phyloP scores from a whole-genome alignment of 2,113 vertebrate genomes.

The Actinemys pallida region DNA sequence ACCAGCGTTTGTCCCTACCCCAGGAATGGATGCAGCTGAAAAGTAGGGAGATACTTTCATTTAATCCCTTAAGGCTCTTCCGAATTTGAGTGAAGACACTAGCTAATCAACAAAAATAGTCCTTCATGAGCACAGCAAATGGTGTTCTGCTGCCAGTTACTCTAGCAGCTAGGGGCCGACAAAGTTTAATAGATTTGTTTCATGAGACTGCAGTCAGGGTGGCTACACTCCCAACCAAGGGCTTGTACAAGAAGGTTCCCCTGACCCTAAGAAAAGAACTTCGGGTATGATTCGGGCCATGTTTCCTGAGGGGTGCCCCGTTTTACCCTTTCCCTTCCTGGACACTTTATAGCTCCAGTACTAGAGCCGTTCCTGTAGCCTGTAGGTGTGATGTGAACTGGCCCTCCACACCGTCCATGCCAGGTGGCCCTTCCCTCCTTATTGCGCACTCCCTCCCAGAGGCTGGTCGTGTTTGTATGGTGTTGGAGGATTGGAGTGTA shows the following conservation, averaged over 20 bases:
- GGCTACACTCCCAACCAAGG: background rate
- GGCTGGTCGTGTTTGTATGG: background rate
- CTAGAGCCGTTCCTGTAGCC: background rate
- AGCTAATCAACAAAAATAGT: background rate
- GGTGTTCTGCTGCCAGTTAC: background rate
- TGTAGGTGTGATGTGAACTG: background rate
- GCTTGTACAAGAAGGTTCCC: background rate
- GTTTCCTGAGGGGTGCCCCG: background rate
- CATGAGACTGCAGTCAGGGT: background rate
- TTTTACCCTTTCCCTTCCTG: background rate
- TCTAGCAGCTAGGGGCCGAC: background rate
- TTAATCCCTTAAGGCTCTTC: background rate
- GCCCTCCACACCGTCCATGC: background rate
- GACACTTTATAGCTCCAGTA: background rate
- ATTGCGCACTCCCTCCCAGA: background rate
- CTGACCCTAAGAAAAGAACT: background rate
- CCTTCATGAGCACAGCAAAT: background rate
- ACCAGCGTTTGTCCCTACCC: background rate
- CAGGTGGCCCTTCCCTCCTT: background rate
- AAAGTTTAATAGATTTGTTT: background rate
- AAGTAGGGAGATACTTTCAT: background rate
- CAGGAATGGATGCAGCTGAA: background rate
- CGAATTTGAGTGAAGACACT: background rate
- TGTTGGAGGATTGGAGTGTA: background rate
- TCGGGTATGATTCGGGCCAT: background rate